Evolutionary conservation across 2,888 invertebrate species (phyloP).

Genomic region (Euzetes globulus): DNA sequence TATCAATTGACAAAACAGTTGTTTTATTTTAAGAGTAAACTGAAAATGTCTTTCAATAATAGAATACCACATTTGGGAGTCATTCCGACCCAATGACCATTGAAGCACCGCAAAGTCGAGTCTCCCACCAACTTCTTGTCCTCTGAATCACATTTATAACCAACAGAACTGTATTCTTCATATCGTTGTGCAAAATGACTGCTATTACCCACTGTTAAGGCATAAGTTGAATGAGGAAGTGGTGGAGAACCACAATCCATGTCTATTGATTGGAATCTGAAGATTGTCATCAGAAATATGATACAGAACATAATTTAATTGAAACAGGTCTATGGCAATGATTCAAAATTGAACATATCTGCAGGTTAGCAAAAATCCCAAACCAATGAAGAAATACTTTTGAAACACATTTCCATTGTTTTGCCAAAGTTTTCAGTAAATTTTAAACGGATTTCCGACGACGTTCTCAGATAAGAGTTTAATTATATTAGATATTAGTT

Average conservation of each 20-base stretch:
- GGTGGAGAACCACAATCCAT: slow-evolving; percentile 1
- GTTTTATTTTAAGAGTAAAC: no score
- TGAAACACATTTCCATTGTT: no score
- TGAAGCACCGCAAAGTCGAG: neutral
- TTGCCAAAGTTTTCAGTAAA: no score
- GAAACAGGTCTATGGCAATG: no score
- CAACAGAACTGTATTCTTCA: neutral
- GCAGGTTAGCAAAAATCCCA: no score
- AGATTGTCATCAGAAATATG: neutral
- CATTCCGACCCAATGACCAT: neutral
- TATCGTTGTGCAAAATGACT: neutral
- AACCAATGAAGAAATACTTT: no score
- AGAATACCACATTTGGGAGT: neutral
- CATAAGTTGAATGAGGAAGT: neutral
- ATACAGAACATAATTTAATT: neutral
- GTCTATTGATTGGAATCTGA: neutral
- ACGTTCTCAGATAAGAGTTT: no score
- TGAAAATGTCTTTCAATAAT: neutral
- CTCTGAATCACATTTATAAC: neutral
- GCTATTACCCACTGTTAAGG: no score
- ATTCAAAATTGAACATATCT: no score
- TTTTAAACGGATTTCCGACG: no score
- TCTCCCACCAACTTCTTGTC: neutral
- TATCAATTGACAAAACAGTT: neutral
- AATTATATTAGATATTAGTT: no score